Evolutionary conservation across 2,797 vertebrate species (phyloP).

Genomic region (Catostomus latipinnis): DNA sequence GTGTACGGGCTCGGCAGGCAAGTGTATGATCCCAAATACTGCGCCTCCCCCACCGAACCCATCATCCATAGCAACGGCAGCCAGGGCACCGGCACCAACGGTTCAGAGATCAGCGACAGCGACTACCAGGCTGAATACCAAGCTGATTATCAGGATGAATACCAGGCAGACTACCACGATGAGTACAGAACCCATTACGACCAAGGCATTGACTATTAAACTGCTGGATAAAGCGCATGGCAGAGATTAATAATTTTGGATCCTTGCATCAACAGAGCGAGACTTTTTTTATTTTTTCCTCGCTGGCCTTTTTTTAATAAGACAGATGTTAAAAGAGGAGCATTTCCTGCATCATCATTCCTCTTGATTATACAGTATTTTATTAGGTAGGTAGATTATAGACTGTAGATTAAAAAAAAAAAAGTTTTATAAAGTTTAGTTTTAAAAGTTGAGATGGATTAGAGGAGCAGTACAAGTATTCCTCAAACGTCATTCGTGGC

Average conservation of each 20-base stretch:
- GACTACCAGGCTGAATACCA: constrained; percentile 95
- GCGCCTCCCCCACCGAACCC: constrained; percentile 85
- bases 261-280: constrained; percentile 53
- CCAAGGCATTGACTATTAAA: constrained; percentile 92
- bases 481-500: neutral
- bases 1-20: constrained; percentile 87
- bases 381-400: constrained; percentile 15
- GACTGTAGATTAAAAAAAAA: neutral
- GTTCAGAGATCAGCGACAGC: constrained; percentile 94
- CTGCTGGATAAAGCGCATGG: neutral
- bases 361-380: constrained; percentile 52
- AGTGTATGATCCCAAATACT: constrained; percentile 89
- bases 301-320: constrained; percentile 46
- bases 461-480: neutral
- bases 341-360: constrained; percentile 37
- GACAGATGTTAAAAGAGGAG: constrained; percentile 6
- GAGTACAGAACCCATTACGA: constrained; percentile 89
- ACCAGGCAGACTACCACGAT: constrained; percentile 84
- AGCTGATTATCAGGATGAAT: constrained; percentile 80
- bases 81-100: constrained; percentile 93
- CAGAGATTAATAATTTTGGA: constrained; percentile 20
- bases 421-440: neutral
- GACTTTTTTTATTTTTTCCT: constrained; percentile 25
- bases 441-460: constrained; percentile 2
- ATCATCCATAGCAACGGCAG: constrained; percentile 88